Evolutionary conservation across 1,140 invertebrate genomes (phyloP).

Genomic region (Drosophila asahinai): DNA sequence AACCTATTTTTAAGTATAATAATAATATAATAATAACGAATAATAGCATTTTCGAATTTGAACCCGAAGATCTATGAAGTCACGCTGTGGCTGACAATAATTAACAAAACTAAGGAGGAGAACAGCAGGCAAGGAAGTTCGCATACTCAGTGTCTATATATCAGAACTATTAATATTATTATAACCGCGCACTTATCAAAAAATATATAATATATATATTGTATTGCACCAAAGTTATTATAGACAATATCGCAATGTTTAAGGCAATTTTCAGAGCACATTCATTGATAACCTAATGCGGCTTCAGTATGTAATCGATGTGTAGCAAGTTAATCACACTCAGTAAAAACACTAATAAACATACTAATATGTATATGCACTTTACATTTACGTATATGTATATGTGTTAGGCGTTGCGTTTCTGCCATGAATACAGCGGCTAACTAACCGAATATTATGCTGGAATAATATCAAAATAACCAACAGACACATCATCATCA

Average conservation of each 20-base stretch:
- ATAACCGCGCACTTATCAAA: constrained; percentile 44
- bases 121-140: constrained; percentile 50
- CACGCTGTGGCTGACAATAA: constrained; percentile 85
- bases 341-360: constrained; percentile 24
- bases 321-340: constrained; percentile 73
- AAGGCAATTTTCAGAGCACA: constrained; percentile 73
- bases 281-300: constrained; percentile 75
- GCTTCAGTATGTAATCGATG: constrained; percentile 74
- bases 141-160: constrained; percentile 70
- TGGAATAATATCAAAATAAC: constrained; percentile 52
- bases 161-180: constrained; percentile 37
- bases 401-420: constrained; percentile 81
- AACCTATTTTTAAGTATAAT: constrained; percentile 55
- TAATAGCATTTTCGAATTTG: constrained; percentile 38
- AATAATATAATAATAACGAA: constrained; percentile 24
- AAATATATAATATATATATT: constrained; percentile 35
- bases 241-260: constrained; percentile 34
- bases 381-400: constrained; percentile 82
- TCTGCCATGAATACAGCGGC: constrained; percentile 78
- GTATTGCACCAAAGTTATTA: constrained; percentile 72
- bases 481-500: constrained; percentile 75
- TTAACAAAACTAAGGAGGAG: constrained; percentile 61
- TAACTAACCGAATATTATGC: constrained; percentile 47
- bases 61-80: constrained; percentile 44
- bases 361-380: constrained; percentile 51